Evolutionary conservation across 2,888 invertebrate genomes (phyloP), one percentile per base, ranked within the genome.

Genomic region (Odiellus spinosus): DNA sequence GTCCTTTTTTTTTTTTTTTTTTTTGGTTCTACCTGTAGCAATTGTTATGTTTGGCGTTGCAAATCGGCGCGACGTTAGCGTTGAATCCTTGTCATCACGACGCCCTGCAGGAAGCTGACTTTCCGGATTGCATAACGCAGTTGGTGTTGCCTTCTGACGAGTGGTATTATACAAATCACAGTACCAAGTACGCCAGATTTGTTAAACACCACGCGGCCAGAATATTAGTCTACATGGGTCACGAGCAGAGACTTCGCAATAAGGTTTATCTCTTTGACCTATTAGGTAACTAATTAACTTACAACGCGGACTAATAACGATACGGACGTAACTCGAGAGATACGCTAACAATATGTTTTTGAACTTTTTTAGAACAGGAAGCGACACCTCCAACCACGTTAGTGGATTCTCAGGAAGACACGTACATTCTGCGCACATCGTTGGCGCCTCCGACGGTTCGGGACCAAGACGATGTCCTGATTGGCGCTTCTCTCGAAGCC

Each of bases 151-250:
- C 77, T 15, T 75, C 76, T 1, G 76, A 77, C 59, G 76, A 76
- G 59, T 76, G 75, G 73, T 77, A 76, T 64, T 76, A 76, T 64
- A 76, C 76, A 42, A 76, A 76, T 59, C 76, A 76, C 61, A 74
- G 73, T 56, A 76, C 76, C 41, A 71, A 72, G 59, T 76, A 74
- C 58, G 75, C 76, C 44, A 67, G 71, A 47, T 76, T 71, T 57
- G 76, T 77, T 46, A 76, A 76, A 58, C 75, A 76, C 62, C 76
- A 76, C 60, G 76, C 76, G 0, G 75, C 76, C 3, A 59, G 76
- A 44, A 71, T 75, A 14, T 67, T 77, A 15, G 74, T 77, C 49
- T 76, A 76, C 60, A 67, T 77, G 57, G 76, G 76, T 19, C 69
- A 75, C 54, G 73, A 75, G 53, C 73, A 75, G 55, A 63, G 74